Conservation (phyloP, 2,888 invertebrate species). For the Drosophila pegasa region DNA sequence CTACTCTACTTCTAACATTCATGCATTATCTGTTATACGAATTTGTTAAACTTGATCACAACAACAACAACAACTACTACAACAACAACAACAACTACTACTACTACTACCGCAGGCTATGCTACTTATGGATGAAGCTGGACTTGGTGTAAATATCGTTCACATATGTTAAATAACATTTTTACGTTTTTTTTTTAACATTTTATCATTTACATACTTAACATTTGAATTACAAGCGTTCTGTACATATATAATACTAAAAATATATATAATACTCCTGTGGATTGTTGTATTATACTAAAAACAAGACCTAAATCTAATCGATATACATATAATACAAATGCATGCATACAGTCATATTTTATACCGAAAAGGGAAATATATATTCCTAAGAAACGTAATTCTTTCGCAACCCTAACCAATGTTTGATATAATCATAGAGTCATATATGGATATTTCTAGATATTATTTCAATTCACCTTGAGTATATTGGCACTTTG, state of each 20-base stretch:
- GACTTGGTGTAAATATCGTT: constrained; percentile 94
- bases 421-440: constrained; percentile 1
- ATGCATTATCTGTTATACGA: constrained; percentile 71
- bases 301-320: constrained; percentile 18
- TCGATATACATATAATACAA: constrained; percentile 24
- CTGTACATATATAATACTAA: constrained; percentile 40
- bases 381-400: constrained; percentile 16
- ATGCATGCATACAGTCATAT: constrained; percentile 64
- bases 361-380: constrained; percentile 23
- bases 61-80: constrained; percentile 47
- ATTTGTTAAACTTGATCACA: constrained; percentile 68
- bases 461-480: neutral
- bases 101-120: constrained; percentile 89
- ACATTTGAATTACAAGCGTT: constrained; percentile 30
- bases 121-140: constrained; percentile 96
- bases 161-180: constrained; percentile 60
- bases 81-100: constrained; percentile 46
- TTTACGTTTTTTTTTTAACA: constrained; percentile 33
- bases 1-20: constrained; percentile 58
- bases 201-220: constrained; percentile 13
- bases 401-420: constrained; percentile 3
- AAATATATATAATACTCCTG: constrained; percentile 12
- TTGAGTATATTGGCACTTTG: neutral
- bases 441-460: constrained; percentile 12
- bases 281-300: constrained; percentile 31